Conservation (phyloP, 2,113 vertebrate species). For the Bothrops jararaca region DNA sequence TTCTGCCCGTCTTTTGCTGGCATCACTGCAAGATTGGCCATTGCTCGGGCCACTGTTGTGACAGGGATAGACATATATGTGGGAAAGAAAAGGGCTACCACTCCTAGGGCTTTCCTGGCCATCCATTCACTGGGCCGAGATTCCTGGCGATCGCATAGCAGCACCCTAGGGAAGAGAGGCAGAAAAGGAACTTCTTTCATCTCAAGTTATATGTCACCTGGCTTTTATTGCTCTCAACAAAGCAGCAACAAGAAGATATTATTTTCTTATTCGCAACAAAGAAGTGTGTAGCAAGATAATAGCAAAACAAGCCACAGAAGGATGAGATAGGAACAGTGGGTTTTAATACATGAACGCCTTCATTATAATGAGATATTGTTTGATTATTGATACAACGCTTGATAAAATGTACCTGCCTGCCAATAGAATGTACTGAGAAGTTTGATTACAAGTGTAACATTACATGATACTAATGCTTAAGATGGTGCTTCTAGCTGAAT, state of each 20-base stretch:
- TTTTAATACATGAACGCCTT: neutral
- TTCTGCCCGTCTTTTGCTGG: slow-evolving; percentile 53
- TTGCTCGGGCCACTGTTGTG: slow-evolving; percentile 67
- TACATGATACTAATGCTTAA: neutral
- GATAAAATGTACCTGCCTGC: neutral
- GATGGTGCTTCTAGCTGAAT: neutral
- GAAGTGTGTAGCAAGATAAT: neutral
- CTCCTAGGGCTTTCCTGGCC: slow-evolving; percentile 56
- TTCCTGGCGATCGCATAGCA: slow-evolving; percentile 76
- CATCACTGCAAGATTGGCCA: slow-evolving; percentile 70
- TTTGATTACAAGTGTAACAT: neutral
- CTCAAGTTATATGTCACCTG: neutral
- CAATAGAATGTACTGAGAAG: neutral
- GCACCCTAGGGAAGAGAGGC: slow-evolving; percentile 60
- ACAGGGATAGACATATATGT: slow-evolving; percentile 71
- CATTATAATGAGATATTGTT: neutral
- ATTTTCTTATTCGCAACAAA: neutral
- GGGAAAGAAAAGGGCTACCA: slow-evolving; percentile 55
- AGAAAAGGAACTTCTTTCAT: neutral
- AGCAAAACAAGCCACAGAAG: neutral
- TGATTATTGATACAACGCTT: neutral
- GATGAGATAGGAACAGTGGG: neutral
- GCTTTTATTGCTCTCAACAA: neutral
- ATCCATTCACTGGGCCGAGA: slow-evolving; percentile 74
- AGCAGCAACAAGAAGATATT: too few species aligned